Conservation (phyloP, 1,140 invertebrate genomes). For the Camponotus pennsylvanicus region DNA sequence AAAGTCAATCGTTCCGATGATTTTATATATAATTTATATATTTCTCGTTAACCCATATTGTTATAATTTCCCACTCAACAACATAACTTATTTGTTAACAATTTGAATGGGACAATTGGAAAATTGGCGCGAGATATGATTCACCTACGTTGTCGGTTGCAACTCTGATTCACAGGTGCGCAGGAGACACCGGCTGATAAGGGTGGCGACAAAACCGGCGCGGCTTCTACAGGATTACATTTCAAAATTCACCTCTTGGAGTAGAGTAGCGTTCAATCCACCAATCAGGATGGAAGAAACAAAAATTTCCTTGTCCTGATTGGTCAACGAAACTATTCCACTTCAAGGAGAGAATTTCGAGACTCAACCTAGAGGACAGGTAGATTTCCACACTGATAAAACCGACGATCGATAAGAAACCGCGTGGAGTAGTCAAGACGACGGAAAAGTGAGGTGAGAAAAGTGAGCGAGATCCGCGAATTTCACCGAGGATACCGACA, state of each 20-base stretch:
- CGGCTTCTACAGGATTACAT: too few relatives aligned
- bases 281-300: too few relatives aligned
- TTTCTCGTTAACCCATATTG: neutral
- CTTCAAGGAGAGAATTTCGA: too few relatives aligned
- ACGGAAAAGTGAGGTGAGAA: neutral
- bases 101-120: too few relatives aligned
- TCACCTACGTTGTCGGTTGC: neutral
- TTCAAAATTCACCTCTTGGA: too few relatives aligned
- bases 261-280: too few relatives aligned
- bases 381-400: constrained; percentile 71
- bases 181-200: constrained; percentile 15
- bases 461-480: neutral
- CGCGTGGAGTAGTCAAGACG: neutral
- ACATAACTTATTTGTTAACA: too few relatives aligned
- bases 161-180: neutral
- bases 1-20: too few relatives aligned
- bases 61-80: too few relatives aligned
- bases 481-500: neutral
- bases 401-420: constrained; percentile 78
- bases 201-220: constrained; percentile 67
- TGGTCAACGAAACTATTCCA: too few relatives aligned
- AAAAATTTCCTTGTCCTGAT: too few relatives aligned
- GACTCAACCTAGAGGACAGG: neutral
- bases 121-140: neutral
- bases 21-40: neutral